Evolutionary conservation across 2,888 invertebrate genomes (phyloP).

Genomic region (Macaria liturata): DNA sequence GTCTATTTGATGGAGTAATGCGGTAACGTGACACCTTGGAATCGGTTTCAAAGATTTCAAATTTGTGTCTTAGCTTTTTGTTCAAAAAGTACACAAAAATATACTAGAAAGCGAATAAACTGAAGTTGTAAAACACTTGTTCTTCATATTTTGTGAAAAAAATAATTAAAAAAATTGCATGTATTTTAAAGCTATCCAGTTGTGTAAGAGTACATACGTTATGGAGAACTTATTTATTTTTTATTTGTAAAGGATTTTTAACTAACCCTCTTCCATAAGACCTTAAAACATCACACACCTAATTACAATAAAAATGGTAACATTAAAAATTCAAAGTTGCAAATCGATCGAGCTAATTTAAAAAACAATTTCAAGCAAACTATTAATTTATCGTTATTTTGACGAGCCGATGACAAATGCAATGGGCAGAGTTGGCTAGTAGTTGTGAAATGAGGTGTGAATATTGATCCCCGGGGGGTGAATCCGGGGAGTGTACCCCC

Average conservation of each 20-base stretch:
- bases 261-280: too few relatives aligned
- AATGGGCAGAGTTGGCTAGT: constrained; percentile 55
- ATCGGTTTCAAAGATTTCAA: not conserved
- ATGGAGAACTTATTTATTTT: too few relatives aligned
- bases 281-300: too few relatives aligned
- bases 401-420: constrained; percentile 64
- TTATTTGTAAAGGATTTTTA: too few relatives aligned
- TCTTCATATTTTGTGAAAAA: too few relatives aligned
- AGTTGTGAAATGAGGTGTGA: constrained; percentile 81
- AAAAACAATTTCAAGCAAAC: constrained; percentile 38
- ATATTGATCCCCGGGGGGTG: constrained; percentile 77
- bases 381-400: constrained; percentile 57
- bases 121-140: too few relatives aligned
- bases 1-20: constrained; percentile 30
- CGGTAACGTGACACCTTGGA: constrained; percentile 16
- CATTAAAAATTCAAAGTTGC: constrained; percentile 24
- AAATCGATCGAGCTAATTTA: constrained; percentile 53
- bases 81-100: too few relatives aligned
- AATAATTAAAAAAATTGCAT: too few relatives aligned
- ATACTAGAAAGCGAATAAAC: too few relatives aligned
- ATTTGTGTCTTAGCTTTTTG: too few relatives aligned
- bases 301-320: not conserved
- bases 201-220: too few relatives aligned
- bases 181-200: too few relatives aligned
- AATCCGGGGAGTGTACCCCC: constrained; percentile 38